These are phyloP conservation scores for Caenorhabditis sp. DNA, from an alignment of 2,888 invertebrate species.

Conservation along the genomic window DNA sequence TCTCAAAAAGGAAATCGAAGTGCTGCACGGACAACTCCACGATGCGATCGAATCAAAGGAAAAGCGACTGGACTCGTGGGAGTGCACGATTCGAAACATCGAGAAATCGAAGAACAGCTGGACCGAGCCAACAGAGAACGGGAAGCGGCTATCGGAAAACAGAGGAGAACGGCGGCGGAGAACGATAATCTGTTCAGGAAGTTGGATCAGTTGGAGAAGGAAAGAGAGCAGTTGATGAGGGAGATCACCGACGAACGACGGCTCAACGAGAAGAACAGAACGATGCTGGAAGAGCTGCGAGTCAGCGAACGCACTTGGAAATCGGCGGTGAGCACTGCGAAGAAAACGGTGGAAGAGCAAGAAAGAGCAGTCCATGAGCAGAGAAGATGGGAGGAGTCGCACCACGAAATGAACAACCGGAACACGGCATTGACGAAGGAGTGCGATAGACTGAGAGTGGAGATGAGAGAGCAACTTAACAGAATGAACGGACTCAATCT, in stretches of 20 bases:
- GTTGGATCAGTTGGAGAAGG: slow-evolving; percentile 44
- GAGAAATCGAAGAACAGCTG: slow-evolving; percentile 49
- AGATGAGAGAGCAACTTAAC: slow-evolving; percentile 45
- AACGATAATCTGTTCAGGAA: slow-evolving; percentile 45
- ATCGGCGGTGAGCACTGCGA: slow-evolving; percentile 49
- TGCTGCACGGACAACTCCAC: slow-evolving; percentile 36
- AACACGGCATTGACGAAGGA: slow-evolving; percentile 35
- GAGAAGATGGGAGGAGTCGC: slow-evolving; percentile 40
- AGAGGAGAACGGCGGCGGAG: slow-evolving; percentile 29
- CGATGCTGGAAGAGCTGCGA: slow-evolving; percentile 55
- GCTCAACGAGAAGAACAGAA: slow-evolving; percentile 48
- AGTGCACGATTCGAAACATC: slow-evolving; percentile 34
- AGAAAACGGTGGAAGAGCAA: slow-evolving; percentile 39
- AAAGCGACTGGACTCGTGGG: slow-evolving; percentile 19
- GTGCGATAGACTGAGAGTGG: slow-evolving; percentile 43
- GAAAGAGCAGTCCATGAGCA: slow-evolving; percentile 44
- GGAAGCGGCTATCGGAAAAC: slow-evolving; percentile 29
- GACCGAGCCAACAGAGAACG: slow-evolving; percentile 29
- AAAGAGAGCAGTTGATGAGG: slow-evolving; percentile 46
- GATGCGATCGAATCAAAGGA: slow-evolving; percentile 42
- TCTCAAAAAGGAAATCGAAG: slow-evolving; percentile 53
- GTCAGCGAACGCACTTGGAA: slow-evolving; percentile 61
- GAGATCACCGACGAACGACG: slow-evolving; percentile 45
- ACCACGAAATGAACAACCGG: slow-evolving; percentile 30
- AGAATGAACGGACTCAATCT: slow-evolving; percentile 39